These are phyloP conservation scores for Bos taurus DNA, from an alignment of 2,113 vertebrate species.

Conservation along the genomic window DNA sequence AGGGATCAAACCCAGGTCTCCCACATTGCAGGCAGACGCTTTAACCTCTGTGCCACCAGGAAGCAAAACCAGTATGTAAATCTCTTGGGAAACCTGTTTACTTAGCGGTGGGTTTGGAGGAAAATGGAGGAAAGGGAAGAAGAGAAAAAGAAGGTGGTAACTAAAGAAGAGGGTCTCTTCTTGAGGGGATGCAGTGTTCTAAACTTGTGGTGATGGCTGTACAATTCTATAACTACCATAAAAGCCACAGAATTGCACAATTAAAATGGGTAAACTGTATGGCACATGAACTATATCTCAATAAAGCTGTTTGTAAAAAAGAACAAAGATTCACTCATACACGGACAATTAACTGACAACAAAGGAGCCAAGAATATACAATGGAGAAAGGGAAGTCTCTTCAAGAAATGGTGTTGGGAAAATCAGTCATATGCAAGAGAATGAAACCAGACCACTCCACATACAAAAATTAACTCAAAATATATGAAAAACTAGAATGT, in stretches of 20 bases:
- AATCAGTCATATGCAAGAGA: not conserved
- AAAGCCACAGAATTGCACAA: not conserved
- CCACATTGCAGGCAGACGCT: no score
- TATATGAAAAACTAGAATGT: not conserved
- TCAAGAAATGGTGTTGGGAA: not conserved
- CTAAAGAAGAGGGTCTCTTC: not conserved
- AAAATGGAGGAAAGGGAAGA: not conserved
- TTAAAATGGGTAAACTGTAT: not conserved
- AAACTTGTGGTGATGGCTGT: not conserved
- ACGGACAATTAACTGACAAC: not conserved
- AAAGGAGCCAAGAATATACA: not conserved
- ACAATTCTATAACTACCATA: not conserved
- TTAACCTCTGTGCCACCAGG: no score
- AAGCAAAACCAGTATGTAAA: not conserved
- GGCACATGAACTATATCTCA: not conserved
- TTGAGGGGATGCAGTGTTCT: not conserved
- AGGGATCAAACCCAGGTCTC: no score
- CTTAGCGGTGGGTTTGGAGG: not conserved
- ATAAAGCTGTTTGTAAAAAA: not conserved
- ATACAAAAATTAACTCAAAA: not conserved
- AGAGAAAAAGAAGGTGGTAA: not conserved
- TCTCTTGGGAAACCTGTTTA: not conserved
- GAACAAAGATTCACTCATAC: not conserved
- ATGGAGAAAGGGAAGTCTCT: not conserved
- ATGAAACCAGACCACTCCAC: not conserved